Conservation (phyloP, 2,888 invertebrate genomes). For the Balanococcus diminutus region DNA sequence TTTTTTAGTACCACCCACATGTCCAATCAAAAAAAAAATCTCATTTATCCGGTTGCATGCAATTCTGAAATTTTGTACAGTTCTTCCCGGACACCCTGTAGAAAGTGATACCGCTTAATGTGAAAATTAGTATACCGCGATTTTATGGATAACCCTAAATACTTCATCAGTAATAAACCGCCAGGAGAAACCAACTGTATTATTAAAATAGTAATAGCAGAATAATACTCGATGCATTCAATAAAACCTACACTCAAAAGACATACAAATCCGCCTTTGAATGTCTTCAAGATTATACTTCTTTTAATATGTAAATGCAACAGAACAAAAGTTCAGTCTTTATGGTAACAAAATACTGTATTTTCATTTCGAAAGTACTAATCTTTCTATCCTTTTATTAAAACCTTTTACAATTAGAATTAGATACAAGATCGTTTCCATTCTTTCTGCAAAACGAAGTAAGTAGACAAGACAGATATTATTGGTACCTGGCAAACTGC, state of each 20-base stretch:
- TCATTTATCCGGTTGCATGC: no score
- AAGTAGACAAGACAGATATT: background rate
- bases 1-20: no score
- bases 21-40: no score
- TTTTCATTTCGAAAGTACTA: background rate
- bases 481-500: no score
- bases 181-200: background rate
- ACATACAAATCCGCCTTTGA: background rate
- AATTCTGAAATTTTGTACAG: background rate
- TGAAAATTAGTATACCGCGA: background rate
- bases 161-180: background rate
- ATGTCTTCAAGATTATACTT: background rate
- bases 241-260: background rate
- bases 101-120: background rate
- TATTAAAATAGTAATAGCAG: background rate
- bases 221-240: background rate
- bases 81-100: no score
- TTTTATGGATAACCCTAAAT: background rate
- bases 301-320: background rate
- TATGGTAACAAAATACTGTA: background rate
- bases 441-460: background rate
- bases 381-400: background rate
- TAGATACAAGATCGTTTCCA: no score
- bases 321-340: background rate
- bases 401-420: background rate